Evolutionary conservation across 1,140 invertebrate species (phyloP).

Genomic region (Reticulitermes speratus): DNA sequence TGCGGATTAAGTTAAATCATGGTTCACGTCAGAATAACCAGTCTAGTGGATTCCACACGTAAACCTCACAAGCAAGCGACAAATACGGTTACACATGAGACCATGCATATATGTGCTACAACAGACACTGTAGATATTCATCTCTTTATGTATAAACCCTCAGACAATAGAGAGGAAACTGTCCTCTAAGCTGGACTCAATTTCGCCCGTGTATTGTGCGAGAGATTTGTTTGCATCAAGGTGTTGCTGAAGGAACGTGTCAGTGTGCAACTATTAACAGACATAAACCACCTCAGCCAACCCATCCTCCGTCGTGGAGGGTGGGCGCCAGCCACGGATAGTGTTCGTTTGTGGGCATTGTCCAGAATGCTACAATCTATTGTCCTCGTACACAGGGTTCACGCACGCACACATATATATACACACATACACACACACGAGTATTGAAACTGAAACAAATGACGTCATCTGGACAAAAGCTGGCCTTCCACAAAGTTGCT

Average conservation of each 20-base stretch:
- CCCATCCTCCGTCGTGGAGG: background rate
- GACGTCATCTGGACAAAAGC: too few relatives aligned
- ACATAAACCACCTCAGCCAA: too few relatives aligned
- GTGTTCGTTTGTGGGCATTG: background rate
- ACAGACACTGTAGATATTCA: background rate
- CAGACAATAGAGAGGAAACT: background rate
- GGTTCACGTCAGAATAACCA: too few relatives aligned
- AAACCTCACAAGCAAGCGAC: too few relatives aligned
- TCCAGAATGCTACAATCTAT: background rate
- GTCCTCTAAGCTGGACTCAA: background rate
- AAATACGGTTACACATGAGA: background rate
- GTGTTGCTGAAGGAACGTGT: background rate
- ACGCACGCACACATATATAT: background rate
- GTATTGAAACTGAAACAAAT: too few relatives aligned
- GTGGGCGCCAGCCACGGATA: background rate
- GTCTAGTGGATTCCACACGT: too few relatives aligned
- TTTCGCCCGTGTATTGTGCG: background rate
- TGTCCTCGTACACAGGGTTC: background rate
- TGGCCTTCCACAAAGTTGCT: too few relatives aligned
- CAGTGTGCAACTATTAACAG: background rate
- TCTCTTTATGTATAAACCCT: constrained; percentile 3
- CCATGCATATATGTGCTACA: background rate
- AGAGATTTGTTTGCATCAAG: constrained; percentile 3
- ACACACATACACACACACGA: too few relatives aligned
- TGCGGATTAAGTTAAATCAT: too few relatives aligned